Conservation (phyloP, 1,140 invertebrate species). For the Lutraria rhynchaena region DNA sequence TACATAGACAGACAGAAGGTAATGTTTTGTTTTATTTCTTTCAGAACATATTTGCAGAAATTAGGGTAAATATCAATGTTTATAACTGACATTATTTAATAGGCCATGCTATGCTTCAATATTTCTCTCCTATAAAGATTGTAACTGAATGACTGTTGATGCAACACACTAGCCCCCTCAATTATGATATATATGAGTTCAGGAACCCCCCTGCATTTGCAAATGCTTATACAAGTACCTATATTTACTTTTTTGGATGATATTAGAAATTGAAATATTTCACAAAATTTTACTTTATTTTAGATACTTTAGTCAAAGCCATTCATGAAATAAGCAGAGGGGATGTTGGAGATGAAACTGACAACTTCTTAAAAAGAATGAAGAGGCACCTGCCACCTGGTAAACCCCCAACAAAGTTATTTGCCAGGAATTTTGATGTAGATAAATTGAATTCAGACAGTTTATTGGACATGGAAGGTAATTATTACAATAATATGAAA, state of each 20-base stretch:
- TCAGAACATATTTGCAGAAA: neutral
- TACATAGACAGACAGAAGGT: conserved; percentile 38
- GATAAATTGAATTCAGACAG: neutral
- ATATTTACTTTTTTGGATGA: neutral
- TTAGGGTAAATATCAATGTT: neutral
- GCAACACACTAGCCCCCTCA: neutral
- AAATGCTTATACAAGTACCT: neutral
- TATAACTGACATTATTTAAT: neutral
- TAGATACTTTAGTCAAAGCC: neutral
- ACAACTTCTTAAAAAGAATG: neutral
- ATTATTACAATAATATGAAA: too few species aligned
- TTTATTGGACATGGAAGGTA: neutral
- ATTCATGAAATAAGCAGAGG: neutral
- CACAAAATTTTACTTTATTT: too few species aligned
- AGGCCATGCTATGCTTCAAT: neutral
- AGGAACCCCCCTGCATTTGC: neutral
- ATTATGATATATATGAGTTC: neutral
- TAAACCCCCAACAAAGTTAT: neutral
- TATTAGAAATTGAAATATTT: neutral
- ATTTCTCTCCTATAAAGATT: neutral
- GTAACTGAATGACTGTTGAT: neutral
- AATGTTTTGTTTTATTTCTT: neutral
- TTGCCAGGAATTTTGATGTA: neutral
- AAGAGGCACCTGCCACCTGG: neutral
- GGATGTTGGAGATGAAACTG: neutral